These are phyloP conservation scores for Drosophila arawakana DNA, from an alignment of 1,140 invertebrate genomes.

Conservation along the genomic window DNA sequence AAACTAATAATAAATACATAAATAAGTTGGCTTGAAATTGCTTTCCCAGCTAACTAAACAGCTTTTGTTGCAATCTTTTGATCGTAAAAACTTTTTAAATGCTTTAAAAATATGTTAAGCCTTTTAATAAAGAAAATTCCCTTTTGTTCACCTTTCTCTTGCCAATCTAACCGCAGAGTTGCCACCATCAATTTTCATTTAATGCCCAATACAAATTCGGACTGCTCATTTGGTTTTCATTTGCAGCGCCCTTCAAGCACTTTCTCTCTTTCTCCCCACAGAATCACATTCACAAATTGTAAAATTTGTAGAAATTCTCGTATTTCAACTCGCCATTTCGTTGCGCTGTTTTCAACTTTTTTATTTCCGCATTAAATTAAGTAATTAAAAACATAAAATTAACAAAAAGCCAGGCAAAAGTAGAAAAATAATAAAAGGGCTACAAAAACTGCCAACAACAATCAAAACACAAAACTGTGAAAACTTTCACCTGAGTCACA, in stretches of 20 bases:
- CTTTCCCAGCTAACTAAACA: background rate
- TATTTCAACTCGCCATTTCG: slow-evolving; percentile 9
- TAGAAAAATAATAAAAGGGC: slow-evolving; percentile 21
- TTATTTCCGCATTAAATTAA: slow-evolving; percentile 57
- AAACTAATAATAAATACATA: background rate
- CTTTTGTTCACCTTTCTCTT: too few relatives aligned
- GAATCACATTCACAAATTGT: slow-evolving; percentile 21
- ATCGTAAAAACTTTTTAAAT: too few relatives aligned
- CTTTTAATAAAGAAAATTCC: too few relatives aligned
- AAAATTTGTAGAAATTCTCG: slow-evolving; percentile 14
- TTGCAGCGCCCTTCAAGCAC: slow-evolving; percentile 38
- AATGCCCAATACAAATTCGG: slow-evolving; percentile 16
- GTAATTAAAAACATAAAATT: slow-evolving; percentile 42
- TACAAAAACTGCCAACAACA: slow-evolving; percentile 30
- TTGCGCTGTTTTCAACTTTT: slow-evolving; percentile 23
- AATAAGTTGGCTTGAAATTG: background rate
- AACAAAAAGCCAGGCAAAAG: slow-evolving; percentile 28
- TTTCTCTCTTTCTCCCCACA: slow-evolving; percentile 32
- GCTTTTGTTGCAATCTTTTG: too few relatives aligned
- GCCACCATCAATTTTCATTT: background rate
- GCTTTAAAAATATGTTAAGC: too few relatives aligned
- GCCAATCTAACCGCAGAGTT: too few relatives aligned
- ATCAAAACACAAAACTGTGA: slow-evolving; percentile 39
- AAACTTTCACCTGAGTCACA: slow-evolving; percentile 51
- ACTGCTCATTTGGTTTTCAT: slow-evolving; percentile 29